These are phyloP conservation scores for Phyllotreta cruciferae DNA, from an alignment of 2,888 invertebrate species.

Conservation along the genomic window DNA sequence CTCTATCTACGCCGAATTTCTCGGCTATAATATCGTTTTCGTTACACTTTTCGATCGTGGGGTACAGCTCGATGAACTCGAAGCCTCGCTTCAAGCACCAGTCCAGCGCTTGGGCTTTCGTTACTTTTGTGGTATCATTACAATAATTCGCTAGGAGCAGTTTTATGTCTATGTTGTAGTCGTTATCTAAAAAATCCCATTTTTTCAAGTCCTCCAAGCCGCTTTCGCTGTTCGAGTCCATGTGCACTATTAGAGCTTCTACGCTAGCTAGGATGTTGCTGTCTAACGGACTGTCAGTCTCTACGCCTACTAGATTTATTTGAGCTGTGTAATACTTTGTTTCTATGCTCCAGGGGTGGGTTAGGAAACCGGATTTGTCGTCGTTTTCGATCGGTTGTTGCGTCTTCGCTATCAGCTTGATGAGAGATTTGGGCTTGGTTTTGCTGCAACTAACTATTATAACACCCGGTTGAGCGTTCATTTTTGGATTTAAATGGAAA, in stretches of 20 bases:
- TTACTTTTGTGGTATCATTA: conserved; percentile 57
- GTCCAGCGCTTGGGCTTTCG: conserved; percentile 60
- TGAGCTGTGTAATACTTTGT: conserved; percentile 77
- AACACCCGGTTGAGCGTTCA: conserved; percentile 52
- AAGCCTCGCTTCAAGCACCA: conserved; percentile 75
- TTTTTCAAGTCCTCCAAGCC: conserved; percentile 55
- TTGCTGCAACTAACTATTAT: conserved; percentile 57
- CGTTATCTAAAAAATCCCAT: conserved; percentile 52
- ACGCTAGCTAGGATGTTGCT: conserved; percentile 62
- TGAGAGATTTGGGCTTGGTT: conserved; percentile 57
- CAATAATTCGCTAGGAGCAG: conserved; percentile 66
- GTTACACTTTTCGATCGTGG: conserved; percentile 53
- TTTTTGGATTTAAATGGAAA: conserved; percentile 28
- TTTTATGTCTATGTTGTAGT: conserved; percentile 63
- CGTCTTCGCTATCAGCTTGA: conserved; percentile 56
- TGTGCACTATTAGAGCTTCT: conserved; percentile 70
- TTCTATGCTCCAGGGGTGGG: conserved; percentile 66
- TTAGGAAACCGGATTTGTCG: conserved; percentile 42
- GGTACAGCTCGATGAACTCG: conserved; percentile 73
- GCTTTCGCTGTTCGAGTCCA: conserved; percentile 65
- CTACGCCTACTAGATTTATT: conserved; percentile 65
- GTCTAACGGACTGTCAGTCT: conserved; percentile 60
- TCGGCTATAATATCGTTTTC: conserved; percentile 65
- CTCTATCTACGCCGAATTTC: conserved; percentile 70
- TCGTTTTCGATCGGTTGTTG: conserved; percentile 44